Conservation (phyloP, 2,113 vertebrate genomes). For the Macrotis lagotis region DNA sequence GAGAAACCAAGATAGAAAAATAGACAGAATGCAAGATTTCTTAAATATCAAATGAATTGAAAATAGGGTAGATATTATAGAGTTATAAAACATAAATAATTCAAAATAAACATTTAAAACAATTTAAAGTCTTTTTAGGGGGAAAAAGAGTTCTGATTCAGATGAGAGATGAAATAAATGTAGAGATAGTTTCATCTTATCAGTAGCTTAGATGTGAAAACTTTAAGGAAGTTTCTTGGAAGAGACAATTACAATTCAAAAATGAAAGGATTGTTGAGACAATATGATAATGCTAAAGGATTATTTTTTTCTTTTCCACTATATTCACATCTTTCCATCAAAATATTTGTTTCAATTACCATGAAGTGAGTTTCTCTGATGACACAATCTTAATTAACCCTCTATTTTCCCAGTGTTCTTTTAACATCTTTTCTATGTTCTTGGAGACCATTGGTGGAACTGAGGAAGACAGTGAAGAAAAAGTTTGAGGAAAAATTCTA, state of each 20-base stretch:
- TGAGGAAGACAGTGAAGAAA: neutral
- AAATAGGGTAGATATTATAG: constrained; percentile 6
- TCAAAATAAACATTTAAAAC: neutral
- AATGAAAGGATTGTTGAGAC: neutral
- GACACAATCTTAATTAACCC: neutral
- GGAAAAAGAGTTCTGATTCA: neutral
- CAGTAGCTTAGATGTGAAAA: neutral
- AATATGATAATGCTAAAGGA: neutral
- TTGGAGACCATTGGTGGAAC: neutral
- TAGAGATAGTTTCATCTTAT: neutral
- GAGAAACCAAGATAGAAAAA: neutral
- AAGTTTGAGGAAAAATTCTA: neutral
- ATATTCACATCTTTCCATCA: neutral
- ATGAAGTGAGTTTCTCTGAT: constrained; percentile 2
- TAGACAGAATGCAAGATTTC: too few species aligned
- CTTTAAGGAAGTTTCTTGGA: neutral
- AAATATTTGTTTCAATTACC: constrained; percentile 1
- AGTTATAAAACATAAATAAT: too few species aligned
- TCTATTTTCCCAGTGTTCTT: neutral
- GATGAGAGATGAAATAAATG: neutral
- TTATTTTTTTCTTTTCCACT: constrained; percentile 15
- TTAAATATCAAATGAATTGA: neutral
- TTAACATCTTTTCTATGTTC: neutral
- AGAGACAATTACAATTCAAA: too few species aligned
- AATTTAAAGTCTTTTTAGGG: neutral